These are phyloP conservation scores for Cynaeus angustus DNA, from an alignment of 2,888 invertebrate genomes.

Conservation along the genomic window DNA sequence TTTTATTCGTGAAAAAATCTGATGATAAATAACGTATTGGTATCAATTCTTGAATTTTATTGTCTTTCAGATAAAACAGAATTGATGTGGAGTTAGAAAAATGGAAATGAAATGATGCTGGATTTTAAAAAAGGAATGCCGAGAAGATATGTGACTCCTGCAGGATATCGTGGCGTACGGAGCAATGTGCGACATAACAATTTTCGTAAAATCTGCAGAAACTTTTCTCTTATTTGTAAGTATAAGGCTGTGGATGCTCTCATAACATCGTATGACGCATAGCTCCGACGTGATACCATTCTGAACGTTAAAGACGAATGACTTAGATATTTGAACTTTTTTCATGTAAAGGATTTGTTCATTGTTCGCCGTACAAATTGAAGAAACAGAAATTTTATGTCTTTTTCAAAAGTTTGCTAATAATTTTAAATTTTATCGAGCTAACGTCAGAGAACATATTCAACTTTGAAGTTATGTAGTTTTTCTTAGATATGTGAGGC, in stretches of 20 bases:
- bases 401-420: constrained; percentile 58
- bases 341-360: constrained; percentile 57
- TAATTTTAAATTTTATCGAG: constrained; percentile 61
- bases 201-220: constrained; percentile 63
- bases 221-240: constrained; percentile 64
- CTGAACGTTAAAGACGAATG: constrained; percentile 64
- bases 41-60: constrained; percentile 32
- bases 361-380: constrained; percentile 56
- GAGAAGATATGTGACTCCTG: constrained; percentile 32
- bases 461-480: constrained; percentile 55
- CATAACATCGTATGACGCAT: constrained; percentile 64
- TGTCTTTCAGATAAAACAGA: constrained; percentile 13
- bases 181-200: constrained; percentile 63
- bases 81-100: constrained; percentile 22
- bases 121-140: constrained; percentile 26
- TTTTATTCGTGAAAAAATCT: constrained; percentile 26
- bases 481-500: constrained; percentile 55
- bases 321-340: constrained; percentile 61
- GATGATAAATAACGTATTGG: constrained; percentile 10
- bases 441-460: constrained; percentile 59
- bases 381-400: constrained; percentile 57
- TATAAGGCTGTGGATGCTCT: constrained; percentile 60
- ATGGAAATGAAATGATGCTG: constrained; percentile 35
- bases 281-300: constrained; percentile 66
- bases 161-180: constrained; percentile 50